phyloP scores from a whole-genome alignment of 2,113 vertebrate species.

The Serilophus lunatus region DNA sequence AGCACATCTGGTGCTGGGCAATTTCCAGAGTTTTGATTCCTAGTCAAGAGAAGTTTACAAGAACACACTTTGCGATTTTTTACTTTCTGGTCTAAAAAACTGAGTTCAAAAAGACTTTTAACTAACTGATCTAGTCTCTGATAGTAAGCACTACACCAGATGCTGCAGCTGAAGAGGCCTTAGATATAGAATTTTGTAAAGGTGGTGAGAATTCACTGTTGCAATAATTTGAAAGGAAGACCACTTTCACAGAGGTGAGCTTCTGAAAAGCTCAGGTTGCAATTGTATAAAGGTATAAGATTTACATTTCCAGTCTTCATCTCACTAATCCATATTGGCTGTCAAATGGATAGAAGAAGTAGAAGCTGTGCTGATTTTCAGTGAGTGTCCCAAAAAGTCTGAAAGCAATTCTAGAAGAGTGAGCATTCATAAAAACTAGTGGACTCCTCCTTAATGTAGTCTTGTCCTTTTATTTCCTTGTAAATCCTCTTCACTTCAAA shows the following conservation, averaged over 20 bases:
- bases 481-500: neutral
- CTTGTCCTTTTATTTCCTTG: neutral
- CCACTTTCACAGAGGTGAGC: accelerated
- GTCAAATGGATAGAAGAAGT: neutral
- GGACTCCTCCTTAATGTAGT: neutral
- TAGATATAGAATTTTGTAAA: neutral
- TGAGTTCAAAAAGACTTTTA: neutral
- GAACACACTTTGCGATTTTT: neutral
- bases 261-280: neutral
- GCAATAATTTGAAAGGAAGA: neutral
- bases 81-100: neutral
- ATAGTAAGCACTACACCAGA: neutral
- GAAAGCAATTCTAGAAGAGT: neutral
- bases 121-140: neutral
- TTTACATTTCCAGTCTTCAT: neutral
- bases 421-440: neutral
- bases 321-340: neutral
- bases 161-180: neutral
- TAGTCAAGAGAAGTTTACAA: neutral
- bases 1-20: neutral
- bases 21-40: neutral
- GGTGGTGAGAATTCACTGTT: neutral
- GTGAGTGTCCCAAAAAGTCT: neutral
- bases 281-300: neutral
- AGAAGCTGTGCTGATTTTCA: neutral